phyloP scores from a whole-genome alignment of 2,797 vertebrate genomes.

The Eleutherodactylus coqui region DNA sequence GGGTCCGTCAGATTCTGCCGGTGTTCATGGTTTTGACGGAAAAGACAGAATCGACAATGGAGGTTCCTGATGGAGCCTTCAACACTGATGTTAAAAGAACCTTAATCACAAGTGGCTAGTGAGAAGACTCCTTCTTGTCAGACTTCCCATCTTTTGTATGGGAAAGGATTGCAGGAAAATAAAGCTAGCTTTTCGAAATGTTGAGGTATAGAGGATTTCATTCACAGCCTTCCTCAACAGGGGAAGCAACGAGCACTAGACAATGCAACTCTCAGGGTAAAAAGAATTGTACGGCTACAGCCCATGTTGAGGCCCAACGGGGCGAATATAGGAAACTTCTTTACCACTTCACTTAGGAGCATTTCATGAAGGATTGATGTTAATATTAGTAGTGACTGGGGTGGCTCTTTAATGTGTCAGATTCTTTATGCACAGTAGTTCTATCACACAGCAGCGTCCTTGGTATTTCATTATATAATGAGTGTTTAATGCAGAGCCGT shows the following conservation, averaged over 20 bases:
- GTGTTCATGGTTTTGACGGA: too few species aligned
- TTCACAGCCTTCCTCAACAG: neutral
- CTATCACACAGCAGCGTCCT: neutral
- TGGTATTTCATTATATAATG: conserved; percentile 12
- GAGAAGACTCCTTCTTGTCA: neutral
- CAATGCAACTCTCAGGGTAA: neutral
- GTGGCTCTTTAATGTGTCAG: conserved; percentile 19
- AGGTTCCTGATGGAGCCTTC: too few species aligned
- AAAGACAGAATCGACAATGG: too few species aligned
- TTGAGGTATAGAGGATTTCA: neutral
- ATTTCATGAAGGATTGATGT: conserved; percentile 13
- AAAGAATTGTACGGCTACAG: neutral
- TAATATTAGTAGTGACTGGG: conserved; percentile 16
- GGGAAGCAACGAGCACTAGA: neutral
- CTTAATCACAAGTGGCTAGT: neutral
- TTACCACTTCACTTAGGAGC: neutral
- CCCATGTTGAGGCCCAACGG: neutral
- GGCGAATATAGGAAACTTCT: neutral
- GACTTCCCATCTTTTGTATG: too few species aligned
- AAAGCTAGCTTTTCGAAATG: neutral
- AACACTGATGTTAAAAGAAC: neutral
- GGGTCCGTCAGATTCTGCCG: too few species aligned
- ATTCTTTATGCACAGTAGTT: conserved; percentile 7
- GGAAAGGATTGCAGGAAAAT: neutral
- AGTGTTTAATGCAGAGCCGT: neutral